Conservation (phyloP, 2,888 invertebrate species). For the Cosmia pyralina region DNA sequence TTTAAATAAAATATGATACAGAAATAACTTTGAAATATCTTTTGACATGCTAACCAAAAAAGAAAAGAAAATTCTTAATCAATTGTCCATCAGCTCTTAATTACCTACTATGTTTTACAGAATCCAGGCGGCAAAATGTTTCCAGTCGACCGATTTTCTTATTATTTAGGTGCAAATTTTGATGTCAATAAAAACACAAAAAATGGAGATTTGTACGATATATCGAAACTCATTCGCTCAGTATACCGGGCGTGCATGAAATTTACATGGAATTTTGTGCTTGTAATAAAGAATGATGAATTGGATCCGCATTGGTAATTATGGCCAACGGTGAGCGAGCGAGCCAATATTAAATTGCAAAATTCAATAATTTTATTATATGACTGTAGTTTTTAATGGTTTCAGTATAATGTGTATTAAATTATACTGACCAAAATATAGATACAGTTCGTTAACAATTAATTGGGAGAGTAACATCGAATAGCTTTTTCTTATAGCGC, state of each 20-base stretch:
- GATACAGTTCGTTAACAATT: background rate
- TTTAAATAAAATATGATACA: background rate
- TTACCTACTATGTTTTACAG: background rate
- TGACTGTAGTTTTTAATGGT: constrained; percentile 69
- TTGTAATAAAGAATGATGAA: constrained; percentile 90
- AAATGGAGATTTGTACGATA: constrained; percentile 81
- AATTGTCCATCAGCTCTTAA: background rate
- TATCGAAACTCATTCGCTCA: constrained; percentile 83
- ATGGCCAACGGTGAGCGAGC: constrained; percentile 84
- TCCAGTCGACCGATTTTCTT: constrained; percentile 29
- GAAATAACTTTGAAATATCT: background rate
- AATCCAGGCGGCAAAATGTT: background rate
- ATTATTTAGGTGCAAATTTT: constrained; percentile 51
- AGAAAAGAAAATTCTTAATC: background rate
- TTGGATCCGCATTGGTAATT: constrained; percentile 89
- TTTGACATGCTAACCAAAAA: background rate
- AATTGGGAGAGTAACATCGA: background rate
- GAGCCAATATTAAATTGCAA: constrained; percentile 85
- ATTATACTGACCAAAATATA: constrained; percentile 13
- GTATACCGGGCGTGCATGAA: constrained; percentile 83
- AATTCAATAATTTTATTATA: constrained; percentile 88
- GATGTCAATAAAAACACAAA: constrained; percentile 71
- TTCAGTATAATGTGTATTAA: constrained; percentile 33
- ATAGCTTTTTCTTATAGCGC: background rate
- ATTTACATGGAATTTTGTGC: constrained; percentile 89